Evolutionary conservation across 2,797 vertebrate species (phyloP).

Genomic region (Myoxocephalus aenaeus): DNA sequence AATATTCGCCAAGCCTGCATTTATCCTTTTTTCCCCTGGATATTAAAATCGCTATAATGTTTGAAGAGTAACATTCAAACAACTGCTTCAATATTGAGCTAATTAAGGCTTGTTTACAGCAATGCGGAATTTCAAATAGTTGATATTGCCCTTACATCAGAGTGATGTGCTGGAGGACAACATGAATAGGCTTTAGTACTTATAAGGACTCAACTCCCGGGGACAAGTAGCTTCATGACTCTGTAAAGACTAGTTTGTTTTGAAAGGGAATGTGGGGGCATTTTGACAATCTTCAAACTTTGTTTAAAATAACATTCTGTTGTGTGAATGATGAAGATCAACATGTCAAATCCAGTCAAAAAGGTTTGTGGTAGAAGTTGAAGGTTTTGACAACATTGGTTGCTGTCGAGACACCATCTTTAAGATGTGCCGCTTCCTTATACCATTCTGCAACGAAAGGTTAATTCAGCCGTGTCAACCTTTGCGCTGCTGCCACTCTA

Average conservation of each 20-base stretch:
- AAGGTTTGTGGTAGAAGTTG: not conserved
- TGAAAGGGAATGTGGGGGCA: not conserved
- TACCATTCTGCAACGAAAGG: slow-evolving; percentile 46
- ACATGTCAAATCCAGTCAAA: slow-evolving; percentile 4
- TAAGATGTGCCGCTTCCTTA: slow-evolving; percentile 17
- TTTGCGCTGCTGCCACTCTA: slow-evolving; percentile 41
- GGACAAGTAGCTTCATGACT: not conserved
- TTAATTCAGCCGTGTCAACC: slow-evolving; percentile 41
- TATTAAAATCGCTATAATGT: slow-evolving; percentile 1
- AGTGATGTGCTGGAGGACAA: slow-evolving; percentile 53
- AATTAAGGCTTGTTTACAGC: slow-evolving; percentile 57
- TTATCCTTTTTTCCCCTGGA: not conserved
- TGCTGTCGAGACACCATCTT: slow-evolving; percentile 23
- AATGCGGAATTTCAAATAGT: slow-evolving; percentile 26
- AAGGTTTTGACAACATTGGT: slow-evolving; percentile 15
- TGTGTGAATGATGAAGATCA: slow-evolving; percentile 1
- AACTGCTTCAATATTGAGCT: slow-evolving; percentile 23
- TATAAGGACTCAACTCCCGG: slow-evolving; percentile 18
- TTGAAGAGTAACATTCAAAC: slow-evolving; percentile 26
- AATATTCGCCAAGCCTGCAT: not conserved
- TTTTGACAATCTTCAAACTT: not conserved
- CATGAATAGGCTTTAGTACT: slow-evolving; percentile 54
- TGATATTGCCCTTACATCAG: slow-evolving; percentile 19
- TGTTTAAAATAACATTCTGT: slow-evolving; percentile 7
- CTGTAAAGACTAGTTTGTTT: slow-evolving; percentile 9